Base-by-base conservation (phyloP, 2,113 vertebrate genomes). In the Sardina pilchardus region DNA sequence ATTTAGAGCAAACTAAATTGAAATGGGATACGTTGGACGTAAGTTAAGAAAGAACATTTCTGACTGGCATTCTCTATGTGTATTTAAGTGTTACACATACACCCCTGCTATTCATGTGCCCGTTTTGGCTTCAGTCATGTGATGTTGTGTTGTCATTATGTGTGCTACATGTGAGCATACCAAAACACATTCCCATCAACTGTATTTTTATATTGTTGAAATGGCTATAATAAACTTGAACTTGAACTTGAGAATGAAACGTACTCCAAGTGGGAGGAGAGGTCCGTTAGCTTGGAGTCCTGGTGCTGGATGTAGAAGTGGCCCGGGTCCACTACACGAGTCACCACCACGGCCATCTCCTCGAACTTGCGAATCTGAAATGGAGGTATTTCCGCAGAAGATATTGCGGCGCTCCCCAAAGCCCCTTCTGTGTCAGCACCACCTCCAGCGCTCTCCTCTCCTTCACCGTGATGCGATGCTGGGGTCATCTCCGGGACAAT, bases 291-390 rank as follows among this genome's bases (percentile, higher is more conserved):
- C 45, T 7, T 36, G 47, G 87, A 81, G 81, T 91, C 90, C 16
- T 89, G 67, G 1, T 90, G 91, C 67, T 95, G 95, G 81, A 96
- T 88, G 88, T 92, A 94, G 88, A 96, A 95, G 86, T 89, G 82
- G 36, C 92, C 85, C 6, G 94, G 95, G 50, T 80, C 91, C 67
- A 92, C 83, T 16, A 93, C 67, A 81, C 94, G 92, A 48, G 93
- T 94, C 50, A 94, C 93, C 0, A 94, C 89, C 53, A 96, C 93
- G 30, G 93, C 91, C 16, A 86, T 89, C 88, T 96, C 95, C 67
- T 93, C 92, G 89, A 93, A 95, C 83, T 63, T 93, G 39, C 83
- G 85, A 43, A 91, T 89, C 81, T 91, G 87, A 82, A 95, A 96
- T 42, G 91, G 83, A 0, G 95, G 93, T 82, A 95, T 93, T 78